Conservation (phyloP, 2,113 vertebrate species). For the Pelodiscus sinensis region DNA sequence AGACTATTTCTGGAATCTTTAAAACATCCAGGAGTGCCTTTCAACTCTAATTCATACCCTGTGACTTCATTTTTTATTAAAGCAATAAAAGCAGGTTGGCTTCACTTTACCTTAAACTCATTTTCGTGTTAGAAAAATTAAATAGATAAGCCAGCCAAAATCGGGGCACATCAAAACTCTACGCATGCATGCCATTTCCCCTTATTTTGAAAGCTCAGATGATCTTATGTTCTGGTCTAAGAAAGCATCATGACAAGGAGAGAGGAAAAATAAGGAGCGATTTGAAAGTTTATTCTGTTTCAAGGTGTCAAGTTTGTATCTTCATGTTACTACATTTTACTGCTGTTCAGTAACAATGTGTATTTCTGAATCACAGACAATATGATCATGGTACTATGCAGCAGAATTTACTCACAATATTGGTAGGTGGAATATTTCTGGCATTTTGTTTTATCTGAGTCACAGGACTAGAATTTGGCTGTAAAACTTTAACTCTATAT, state of each 20-base stretch:
- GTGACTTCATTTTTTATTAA: slow-evolving; percentile 6
- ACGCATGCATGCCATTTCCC: not conserved
- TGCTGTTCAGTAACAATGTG: not conserved
- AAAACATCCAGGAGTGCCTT: slow-evolving; percentile 43
- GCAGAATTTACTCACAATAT: slow-evolving; percentile 46
- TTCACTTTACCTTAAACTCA: not conserved
- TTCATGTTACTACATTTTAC: not conserved
- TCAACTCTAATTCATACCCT: slow-evolving; percentile 13
- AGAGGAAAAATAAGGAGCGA: not conserved
- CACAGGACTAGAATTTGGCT: not conserved
- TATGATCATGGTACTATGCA: not conserved
- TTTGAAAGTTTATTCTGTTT: not conserved
- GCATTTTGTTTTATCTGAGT: slow-evolving; percentile 42
- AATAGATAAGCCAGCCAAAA: slow-evolving; percentile 34
- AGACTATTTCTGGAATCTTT: slow-evolving; percentile 50
- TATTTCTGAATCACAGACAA: slow-evolving; percentile 25
- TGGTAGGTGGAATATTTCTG: slow-evolving; percentile 37
- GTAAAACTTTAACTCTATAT: slow-evolving; percentile 24
- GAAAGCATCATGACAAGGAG: not conserved
- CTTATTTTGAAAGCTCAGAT: not conserved
- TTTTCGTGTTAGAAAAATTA: slow-evolving; percentile 37
- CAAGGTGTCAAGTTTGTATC: slow-evolving; percentile 10
- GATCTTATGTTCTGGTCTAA: not conserved
- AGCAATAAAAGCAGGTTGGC: not conserved
- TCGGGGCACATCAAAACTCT: not conserved